A percentile compares a stretch with the other conserved stretches of the same genome.
These are phyloP conservation scores for Pangasius krempfi DNA, from an alignment of 2,797 vertebrate genomes.

Conservation along the genomic window DNA sequence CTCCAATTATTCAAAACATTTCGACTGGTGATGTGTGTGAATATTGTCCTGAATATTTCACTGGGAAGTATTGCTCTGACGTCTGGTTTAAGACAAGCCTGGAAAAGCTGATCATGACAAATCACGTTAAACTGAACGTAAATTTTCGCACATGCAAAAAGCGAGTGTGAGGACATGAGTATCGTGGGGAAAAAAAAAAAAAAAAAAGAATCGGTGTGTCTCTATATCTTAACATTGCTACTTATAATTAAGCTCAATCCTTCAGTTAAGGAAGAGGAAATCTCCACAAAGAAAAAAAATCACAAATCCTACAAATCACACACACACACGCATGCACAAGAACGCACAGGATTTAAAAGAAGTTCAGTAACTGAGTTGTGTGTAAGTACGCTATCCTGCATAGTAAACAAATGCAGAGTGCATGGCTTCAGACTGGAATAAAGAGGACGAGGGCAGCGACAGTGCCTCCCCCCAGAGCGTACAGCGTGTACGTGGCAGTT, in stretches of 20 bases:
- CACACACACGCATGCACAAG: not conserved
- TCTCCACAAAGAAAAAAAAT: not conserved
- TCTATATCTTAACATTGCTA: not conserved
- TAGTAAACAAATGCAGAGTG: constrained; percentile 51
- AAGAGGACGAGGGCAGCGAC: constrained; percentile 12
- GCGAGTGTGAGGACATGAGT: not conserved
- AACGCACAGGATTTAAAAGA: not conserved
- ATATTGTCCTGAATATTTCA: not conserved
- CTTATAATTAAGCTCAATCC: not conserved
- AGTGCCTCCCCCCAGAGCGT: not conserved
- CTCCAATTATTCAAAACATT: not conserved
- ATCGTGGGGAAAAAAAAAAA: rapidly evolving
- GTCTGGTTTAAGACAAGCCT: not conserved
- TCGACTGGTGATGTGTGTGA: not conserved
- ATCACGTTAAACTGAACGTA: not conserved
- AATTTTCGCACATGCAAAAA: no score
- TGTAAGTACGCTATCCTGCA: constrained; percentile 49
- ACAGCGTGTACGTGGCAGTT: constrained; percentile 15
- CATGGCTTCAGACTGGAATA: constrained; percentile 42
- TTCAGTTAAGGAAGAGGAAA: not conserved
- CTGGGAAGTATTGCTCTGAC: not conserved
- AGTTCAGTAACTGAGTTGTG: constrained; percentile 19
- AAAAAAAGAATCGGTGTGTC: constrained; percentile 10
- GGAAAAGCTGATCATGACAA: not conserved
- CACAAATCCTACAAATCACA: not conserved